Percentiles rank a stretch among this genome's conserved stretches.
Conservation (phyloP, 2,113 vertebrate genomes). For the Leptocoma aspasia region DNA sequence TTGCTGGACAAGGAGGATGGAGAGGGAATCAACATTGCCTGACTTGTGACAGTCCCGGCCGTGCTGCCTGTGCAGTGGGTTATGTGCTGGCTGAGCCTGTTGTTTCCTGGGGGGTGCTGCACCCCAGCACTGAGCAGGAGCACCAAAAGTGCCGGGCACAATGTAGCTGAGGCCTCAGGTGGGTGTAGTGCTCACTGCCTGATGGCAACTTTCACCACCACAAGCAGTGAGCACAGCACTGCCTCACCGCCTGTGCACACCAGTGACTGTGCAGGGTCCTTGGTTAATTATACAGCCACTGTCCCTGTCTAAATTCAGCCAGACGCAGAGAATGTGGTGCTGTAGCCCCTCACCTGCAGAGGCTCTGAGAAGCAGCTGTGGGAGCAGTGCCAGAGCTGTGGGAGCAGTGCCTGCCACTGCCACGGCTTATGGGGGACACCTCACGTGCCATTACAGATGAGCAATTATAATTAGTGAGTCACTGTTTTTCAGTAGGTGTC, state of each 20-base stretch:
- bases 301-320: fast-evolving
- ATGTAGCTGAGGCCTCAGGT: neutral
- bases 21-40: fast-evolving
- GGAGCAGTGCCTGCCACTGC: neutral
- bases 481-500: neutral
- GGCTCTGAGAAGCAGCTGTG: neutral
- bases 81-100: neutral
- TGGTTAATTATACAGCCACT: fast-evolving
- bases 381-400: neutral
- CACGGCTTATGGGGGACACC: fast-evolving
- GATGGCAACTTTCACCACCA: neutral
- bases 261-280: fast-evolving
- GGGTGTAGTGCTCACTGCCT: neutral
- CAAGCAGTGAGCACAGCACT: fast-evolving
- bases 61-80: neutral
- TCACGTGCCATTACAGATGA: fast-evolving
- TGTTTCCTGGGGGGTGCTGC: fast-evolving
- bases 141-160: fast-evolving
- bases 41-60: fast-evolving
- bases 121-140: neutral
- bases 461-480: no score
- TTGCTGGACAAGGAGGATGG: neutral
- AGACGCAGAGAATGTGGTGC: fast-evolving
- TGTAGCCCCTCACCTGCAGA: fast-evolving
- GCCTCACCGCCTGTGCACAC: fast-evolving